These are phyloP conservation scores for Drosophila aff. DNA, from an alignment of 1,140 invertebrate genomes.

Conservation along the genomic window DNA sequence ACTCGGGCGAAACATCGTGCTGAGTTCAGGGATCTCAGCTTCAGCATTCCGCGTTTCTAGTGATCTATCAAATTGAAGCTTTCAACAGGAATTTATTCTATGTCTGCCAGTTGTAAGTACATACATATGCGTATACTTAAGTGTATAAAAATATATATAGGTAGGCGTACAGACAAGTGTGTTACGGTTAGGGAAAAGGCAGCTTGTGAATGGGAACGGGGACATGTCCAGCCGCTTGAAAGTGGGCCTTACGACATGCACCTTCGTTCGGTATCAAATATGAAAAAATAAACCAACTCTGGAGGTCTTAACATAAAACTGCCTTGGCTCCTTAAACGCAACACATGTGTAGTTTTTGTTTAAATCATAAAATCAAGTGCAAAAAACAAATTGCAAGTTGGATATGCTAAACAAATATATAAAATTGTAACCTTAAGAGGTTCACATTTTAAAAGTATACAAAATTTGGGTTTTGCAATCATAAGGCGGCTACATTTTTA, in stretches of 20 bases:
- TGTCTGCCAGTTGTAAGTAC: slow-evolving; percentile 41
- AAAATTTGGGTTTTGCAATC: neutral
- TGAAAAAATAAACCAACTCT: neutral
- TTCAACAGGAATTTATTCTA: slow-evolving; percentile 74
- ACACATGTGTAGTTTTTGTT: neutral
- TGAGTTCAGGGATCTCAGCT: slow-evolving; percentile 83
- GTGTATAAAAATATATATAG: slow-evolving; percentile 39
- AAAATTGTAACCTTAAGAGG: neutral
- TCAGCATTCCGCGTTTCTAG: slow-evolving; percentile 25
- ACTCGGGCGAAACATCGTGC: slow-evolving; percentile 85
- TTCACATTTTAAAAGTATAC: neutral
- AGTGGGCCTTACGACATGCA: neutral
- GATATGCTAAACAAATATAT: slow-evolving; percentile 45
- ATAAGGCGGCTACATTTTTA: neutral
- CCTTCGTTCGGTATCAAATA: neutral
- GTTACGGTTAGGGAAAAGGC: slow-evolving; percentile 43
- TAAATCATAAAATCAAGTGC: slow-evolving; percentile 53
- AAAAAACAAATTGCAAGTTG: slow-evolving; percentile 65
- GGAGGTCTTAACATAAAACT: neutral
- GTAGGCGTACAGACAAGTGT: slow-evolving; percentile 12
- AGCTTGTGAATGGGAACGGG: slow-evolving; percentile 11
- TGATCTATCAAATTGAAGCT: slow-evolving; percentile 31
- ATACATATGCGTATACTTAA: slow-evolving; percentile 23
- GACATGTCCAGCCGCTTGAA: neutral
- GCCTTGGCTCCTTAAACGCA: neutral